Conservation (phyloP, 2,113 vertebrate genomes). For the Misgurnus mizolepis region DNA sequence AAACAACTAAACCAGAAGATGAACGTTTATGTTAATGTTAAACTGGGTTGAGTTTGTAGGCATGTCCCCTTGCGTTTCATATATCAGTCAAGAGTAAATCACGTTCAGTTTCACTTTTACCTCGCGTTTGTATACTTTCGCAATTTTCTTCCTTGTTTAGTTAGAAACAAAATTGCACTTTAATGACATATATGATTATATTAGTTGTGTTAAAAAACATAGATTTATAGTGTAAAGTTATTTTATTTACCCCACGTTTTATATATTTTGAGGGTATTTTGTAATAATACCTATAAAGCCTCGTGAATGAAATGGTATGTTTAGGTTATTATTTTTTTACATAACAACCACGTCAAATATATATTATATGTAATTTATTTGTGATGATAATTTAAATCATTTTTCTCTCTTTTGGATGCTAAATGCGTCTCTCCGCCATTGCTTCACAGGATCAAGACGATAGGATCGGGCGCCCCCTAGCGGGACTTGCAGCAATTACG, state of each 20-base stretch:
- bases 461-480: constrained; percentile 66
- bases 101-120: not conserved
- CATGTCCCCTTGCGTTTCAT: not conserved
- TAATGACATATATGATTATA: too few relatives aligned
- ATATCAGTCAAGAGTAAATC: not conserved
- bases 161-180: too few relatives aligned
- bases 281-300: not conserved
- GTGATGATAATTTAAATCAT: not conserved
- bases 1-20: not conserved
- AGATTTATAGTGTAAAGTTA: too few relatives aligned
- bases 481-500: constrained; percentile 20
- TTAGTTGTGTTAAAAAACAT: too few relatives aligned
- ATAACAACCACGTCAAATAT: too few relatives aligned
- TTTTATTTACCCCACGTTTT: too few relatives aligned
- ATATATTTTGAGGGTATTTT: too few relatives aligned
- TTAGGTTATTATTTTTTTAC: not conserved
- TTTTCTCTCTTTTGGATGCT: not conserved
- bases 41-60: not conserved
- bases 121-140: not conserved
- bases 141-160: too few relatives aligned
- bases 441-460: constrained; percentile 33
- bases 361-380: not conserved
- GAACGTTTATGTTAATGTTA: not conserved
- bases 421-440: constrained; percentile 24
- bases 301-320: not conserved